A percentile compares a stretch with the other conserved stretches of the same genome.
Conservation (phyloP, 2,888 invertebrate genomes). For the Agrilus biguttatus region DNA sequence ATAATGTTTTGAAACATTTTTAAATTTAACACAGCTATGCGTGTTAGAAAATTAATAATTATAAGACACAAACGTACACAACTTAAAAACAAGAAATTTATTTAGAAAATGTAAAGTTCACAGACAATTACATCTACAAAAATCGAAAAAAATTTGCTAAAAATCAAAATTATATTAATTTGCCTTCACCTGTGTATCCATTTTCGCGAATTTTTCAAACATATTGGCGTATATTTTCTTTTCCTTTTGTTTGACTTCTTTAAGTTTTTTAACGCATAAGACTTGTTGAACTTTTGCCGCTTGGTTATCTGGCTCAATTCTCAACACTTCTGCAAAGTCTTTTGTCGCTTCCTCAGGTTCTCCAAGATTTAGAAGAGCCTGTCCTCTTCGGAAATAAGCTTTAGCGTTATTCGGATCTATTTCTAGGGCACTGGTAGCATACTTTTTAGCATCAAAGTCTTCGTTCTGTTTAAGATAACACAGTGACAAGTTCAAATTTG, state of each 20-base stretch:
- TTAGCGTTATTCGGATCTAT: constrained; percentile 70
- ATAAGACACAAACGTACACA: too few species aligned
- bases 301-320: constrained; percentile 73
- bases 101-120: too few species aligned
- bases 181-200: constrained; percentile 57
- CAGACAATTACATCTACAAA: too few species aligned
- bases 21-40: too few species aligned
- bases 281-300: constrained; percentile 69
- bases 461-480: constrained; percentile 66
- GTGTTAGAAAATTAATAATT: too few species aligned
- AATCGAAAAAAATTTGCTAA: too few species aligned
- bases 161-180: constrained; percentile 11
- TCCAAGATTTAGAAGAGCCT: constrained; percentile 58
- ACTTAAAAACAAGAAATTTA: too few species aligned
- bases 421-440: constrained; percentile 64
- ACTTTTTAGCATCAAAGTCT: constrained; percentile 51
- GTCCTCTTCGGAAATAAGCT: constrained; percentile 77
- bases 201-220: constrained; percentile 84
- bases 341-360: constrained; percentile 63
- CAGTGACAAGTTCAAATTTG: constrained; percentile 68
- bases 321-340: constrained; percentile 64
- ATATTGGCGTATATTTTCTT: constrained; percentile 85
- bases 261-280: constrained; percentile 57
- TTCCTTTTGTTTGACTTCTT: constrained; percentile 64
- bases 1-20: too few species aligned